Evolutionary conservation across 2,888 invertebrate species (phyloP), one percentile per base, ranked within the genome.

Genomic region (Periphyllus acericola): DNA sequence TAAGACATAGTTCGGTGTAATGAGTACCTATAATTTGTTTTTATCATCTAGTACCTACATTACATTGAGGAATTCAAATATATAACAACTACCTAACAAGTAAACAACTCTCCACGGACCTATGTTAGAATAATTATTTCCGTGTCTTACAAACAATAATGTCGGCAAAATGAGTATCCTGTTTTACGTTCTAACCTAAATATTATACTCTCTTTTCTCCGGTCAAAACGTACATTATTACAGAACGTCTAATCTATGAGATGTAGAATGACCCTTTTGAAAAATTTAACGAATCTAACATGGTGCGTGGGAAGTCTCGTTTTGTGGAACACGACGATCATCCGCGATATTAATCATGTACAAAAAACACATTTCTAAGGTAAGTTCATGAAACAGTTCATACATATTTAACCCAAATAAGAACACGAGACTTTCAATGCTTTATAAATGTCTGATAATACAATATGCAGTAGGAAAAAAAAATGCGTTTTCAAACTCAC

Each of bases 401-500:
- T 46, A 14, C 46, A 46, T 46, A 14, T 25, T 60, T 60, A 60
- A 60, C 25, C 14, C 14, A 6, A 36, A 46, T 46, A 46, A 0
- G 14, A 46, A 1, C 46, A 46, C 14, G 14, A 25, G 1, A 60
- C 6, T 25, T 60, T 25, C 60, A 8, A 25, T 25, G 21, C 60
- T 60, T 60, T 60, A 46, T 2, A 46, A 46, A 46, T 32, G 17
- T 71, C 0, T 4, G 17, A 32, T 32, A 29, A 32, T 6, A 11
- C 32, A 55, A 19, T n/a, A 11, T 83, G 29, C 5, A 0, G 9
- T 9, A 66, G 9, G 8, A 66, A 66, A 66, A 66, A 2, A 66
- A 66, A 66, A 66, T n/a, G 9, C 8, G n/a, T 68, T 68, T 68
- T 29, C 14, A 72, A 60, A 90, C 91, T 91, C 91, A 94, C 94